Conservation (phyloP, 2,113 vertebrate species). For the Pseudonaja textilis region DNA sequence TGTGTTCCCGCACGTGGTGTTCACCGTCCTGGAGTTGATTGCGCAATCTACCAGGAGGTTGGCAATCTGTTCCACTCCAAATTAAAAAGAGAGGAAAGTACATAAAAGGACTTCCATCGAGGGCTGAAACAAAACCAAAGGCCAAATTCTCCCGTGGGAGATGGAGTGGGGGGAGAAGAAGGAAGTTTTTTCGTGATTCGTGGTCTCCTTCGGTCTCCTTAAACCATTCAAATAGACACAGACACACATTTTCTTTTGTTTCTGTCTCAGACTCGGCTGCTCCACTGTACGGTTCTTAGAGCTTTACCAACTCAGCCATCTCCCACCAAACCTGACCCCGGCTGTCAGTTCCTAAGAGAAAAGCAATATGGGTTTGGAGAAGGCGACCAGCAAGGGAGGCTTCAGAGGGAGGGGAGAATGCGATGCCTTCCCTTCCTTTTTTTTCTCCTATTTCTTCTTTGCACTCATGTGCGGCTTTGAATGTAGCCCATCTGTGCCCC, state of each 20-base stretch:
- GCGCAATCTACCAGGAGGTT: not conserved
- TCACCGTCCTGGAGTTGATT: not conserved
- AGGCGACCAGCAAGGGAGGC: not conserved
- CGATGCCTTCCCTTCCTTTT: not conserved
- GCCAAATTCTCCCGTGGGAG: rapidly evolving
- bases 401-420: no score
- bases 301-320: not conserved
- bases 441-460: constrained; percentile 57
- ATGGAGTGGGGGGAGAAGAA: not conserved
- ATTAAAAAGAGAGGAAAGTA: not conserved
- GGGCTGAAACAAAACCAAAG: not conserved
- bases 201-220: not conserved
- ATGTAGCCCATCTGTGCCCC: constrained; percentile 99
- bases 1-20: not conserved
- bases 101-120: not conserved
- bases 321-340: constrained; percentile 39
- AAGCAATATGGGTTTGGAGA: constrained; percentile 75
- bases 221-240: not conserved
- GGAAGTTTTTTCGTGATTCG: not conserved
- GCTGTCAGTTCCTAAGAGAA: constrained; percentile 75
- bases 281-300: not conserved
- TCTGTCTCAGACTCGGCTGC: not conserved
- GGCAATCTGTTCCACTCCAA: constrained; percentile 6
- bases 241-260: not conserved
- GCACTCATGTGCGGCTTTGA: constrained; percentile 82